Base-by-base conservation (phyloP, 92 coral and sea anemone species). In the Bergia sp. region DNA sequence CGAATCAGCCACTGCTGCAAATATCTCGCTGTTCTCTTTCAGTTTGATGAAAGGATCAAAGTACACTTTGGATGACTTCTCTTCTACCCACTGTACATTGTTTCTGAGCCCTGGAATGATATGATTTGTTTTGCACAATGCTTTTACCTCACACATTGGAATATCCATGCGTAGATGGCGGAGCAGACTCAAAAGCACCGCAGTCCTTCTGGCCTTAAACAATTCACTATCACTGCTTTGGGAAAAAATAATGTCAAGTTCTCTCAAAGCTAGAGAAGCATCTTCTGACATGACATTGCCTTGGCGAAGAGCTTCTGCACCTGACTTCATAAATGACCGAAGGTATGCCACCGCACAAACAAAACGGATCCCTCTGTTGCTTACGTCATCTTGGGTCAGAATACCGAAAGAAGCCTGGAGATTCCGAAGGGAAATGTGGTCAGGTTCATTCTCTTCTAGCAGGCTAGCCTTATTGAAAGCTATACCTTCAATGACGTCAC, bases 301-400 rank as follows among this genome's bases (percentile, higher is more conserved):
- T 43, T 80, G 65, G 67, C 71, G 38, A 58, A 80, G 40, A 45
- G 9, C 39, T n/a, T 43, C 42, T 18, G 67, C 64, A 38, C 23
- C 11, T 15, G 71, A 49, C 85, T 49, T 80, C 64, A 80, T 49
- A 58, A 80, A 80, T 10, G 85, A 49, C 43, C 85, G 64, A 13
- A 45, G 66, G 71, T 49, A 80, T 37, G 85, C 85, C 67, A 80
- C 85, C 38, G 85, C 64, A 80, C 65, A 80, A 37, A 80, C 71
- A 49, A 80, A 11, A 39, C 64, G 65, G 37, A 80, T 29, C 11
- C 85, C 85, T 29, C 4, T 29, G 85, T 80, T 80, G 38, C 23
- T 58, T 80, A 15, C 85, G 42, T 45, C 85, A 21, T 80, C 71
- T 80, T 36, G 38, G 71, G 65, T 49, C 85, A 80, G 23, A 38